Conservation (phyloP, 2,113 vertebrate genomes). For the Caloenas nicobarica region DNA sequence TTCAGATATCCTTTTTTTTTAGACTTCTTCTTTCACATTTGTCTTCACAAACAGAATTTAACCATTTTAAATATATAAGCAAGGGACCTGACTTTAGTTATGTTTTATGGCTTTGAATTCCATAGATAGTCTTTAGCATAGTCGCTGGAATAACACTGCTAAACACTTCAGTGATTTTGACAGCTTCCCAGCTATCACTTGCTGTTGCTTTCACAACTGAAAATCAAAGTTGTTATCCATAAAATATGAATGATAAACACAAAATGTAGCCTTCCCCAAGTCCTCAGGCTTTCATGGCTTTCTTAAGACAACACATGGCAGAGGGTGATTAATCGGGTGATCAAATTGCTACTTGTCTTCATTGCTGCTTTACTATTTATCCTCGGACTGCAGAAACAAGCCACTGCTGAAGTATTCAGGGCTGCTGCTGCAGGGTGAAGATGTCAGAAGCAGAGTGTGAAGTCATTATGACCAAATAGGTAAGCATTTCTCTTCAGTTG, state of each 20-base stretch:
- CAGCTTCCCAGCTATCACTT: constrained; percentile 59
- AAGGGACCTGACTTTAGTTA: not conserved
- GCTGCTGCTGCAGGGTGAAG: not conserved
- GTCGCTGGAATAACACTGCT: constrained; percentile 49
- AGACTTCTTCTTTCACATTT: not conserved
- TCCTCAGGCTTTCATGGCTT: not conserved
- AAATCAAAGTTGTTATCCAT: constrained; percentile 46
- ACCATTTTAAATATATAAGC: not conserved
- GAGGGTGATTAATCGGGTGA: not conserved
- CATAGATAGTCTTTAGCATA: not conserved
- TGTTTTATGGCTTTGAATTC: constrained; percentile 16
- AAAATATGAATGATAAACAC: constrained; percentile 48
- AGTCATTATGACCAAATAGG: not conserved
- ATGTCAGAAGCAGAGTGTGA: not conserved
- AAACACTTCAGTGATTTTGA: constrained; percentile 62
- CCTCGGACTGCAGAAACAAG: not conserved
- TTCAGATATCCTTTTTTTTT: not conserved
- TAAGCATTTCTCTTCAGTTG: not conserved
- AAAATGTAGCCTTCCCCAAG: not conserved
- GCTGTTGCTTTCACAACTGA: constrained; percentile 22
- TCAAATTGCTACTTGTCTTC: not conserved
- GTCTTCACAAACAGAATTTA: not conserved
- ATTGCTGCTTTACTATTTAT: not conserved
- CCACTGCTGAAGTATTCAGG: no score
- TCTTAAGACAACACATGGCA: not conserved